Base-by-base conservation (phyloP, 2,113 vertebrate genomes). In the Lynx canadensis region DNA sequence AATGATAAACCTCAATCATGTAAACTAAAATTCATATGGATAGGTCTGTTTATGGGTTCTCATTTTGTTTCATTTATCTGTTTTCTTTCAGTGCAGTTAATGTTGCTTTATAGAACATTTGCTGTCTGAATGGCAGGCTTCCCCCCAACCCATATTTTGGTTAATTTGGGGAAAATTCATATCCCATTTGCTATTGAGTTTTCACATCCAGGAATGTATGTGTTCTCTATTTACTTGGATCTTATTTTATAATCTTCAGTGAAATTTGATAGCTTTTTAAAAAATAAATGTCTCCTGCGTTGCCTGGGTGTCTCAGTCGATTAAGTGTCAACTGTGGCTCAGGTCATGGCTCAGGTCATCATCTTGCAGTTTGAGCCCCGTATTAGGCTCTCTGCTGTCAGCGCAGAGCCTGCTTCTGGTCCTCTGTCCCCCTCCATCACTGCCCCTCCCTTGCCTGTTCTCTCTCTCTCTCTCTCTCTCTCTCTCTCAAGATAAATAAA, bases 71-170 rank as follows among this genome's bases (percentile, higher is more conserved):
- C 14, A 71, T 74, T 76, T 86, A 74, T 65, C 18, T 91, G 7
- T 91, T 86, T 89, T 91, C 50, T 92, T 95, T 95, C n/a, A 91
- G 23, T 48, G 55, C 27, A 81, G 89, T 79, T 74, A 89, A 66
- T 97, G 27, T 89, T 85, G 63, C 31, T 93, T 93, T 90, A 60
- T 84, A 84, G 27, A 94, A 68, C 12, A 3, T 97, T 80, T 94
- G 71, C 7, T 63, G 4, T 84, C 89, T 96, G 71, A 95, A 87
- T 41, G 16, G 18, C 25, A 73, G 68, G 27, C 5, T 13, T 12
- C 60, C 36, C 5, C 27, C 18, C n/a, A 57, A 57, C 55, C 7
- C 1, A 45, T 76, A 76, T 89, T 80, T n/a, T 60, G 27, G 33
- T 88, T 94, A 93, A 41, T 93, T 91, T 86, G 41, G 15, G 48